These are phyloP conservation scores for silkworm (Bombyx mori) DNA, from an alignment of 1,140 invertebrate genomes.

Conservation along the genomic window DNA sequence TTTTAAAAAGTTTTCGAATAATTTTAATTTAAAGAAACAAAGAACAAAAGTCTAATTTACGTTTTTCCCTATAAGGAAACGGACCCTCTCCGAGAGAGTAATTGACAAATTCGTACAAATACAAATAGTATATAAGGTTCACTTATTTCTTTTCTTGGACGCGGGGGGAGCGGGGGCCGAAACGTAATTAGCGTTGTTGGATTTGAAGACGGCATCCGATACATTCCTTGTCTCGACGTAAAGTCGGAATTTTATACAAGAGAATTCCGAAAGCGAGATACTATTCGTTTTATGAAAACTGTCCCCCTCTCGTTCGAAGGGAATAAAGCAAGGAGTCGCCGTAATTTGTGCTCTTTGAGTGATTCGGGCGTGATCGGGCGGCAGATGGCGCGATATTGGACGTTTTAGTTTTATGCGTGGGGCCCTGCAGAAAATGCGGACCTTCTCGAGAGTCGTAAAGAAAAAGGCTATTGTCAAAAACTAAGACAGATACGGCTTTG, in stretches of 20 bases:
- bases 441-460: slow-evolving; percentile 30
- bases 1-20: slow-evolving; percentile 29
- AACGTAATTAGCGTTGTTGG: slow-evolving; percentile 38
- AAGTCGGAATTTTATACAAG: slow-evolving; percentile 47
- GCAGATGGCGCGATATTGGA: slow-evolving; percentile 60
- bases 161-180: slow-evolving; percentile 4
- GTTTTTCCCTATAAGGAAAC: slow-evolving; percentile 36
- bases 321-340: slow-evolving; percentile 29
- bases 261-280: slow-evolving; percentile 24
- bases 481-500: not conserved
- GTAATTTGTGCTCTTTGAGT: slow-evolving; percentile 53
- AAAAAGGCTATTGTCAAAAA: slow-evolving; percentile 32
- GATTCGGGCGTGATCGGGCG: slow-evolving; percentile 43
- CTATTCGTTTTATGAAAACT: slow-evolving; percentile 44
- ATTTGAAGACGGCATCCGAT: slow-evolving; percentile 26
- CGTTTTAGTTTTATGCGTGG: slow-evolving; percentile 49
- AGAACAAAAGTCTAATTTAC: slow-evolving; percentile 35
- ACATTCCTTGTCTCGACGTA: slow-evolving; percentile 29
- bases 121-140: slow-evolving; percentile 33
- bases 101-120: slow-evolving; percentile 50
- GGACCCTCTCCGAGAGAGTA: slow-evolving; percentile 32
- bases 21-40: slow-evolving; percentile 38
- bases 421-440: slow-evolving; percentile 25
- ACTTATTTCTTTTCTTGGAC: slow-evolving; percentile 4
- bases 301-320: slow-evolving; percentile 32